phyloP scores from a whole-genome alignment of 2,797 vertebrate species.

The Sphenodon punctatus region DNA sequence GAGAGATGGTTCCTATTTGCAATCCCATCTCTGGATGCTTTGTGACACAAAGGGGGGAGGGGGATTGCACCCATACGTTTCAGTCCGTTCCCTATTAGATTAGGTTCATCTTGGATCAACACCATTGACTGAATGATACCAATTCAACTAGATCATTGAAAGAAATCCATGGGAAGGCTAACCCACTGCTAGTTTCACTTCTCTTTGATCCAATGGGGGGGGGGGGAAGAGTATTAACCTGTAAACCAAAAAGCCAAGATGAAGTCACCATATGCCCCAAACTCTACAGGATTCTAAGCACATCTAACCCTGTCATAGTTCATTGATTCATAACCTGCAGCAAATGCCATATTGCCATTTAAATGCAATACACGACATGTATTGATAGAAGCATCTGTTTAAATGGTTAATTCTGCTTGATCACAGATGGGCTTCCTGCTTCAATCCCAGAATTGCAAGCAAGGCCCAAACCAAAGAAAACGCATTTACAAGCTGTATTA shows the following conservation, averaged over 20 bases:
- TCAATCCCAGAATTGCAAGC: slow-evolving; percentile 15
- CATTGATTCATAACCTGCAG: neutral
- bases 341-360: neutral
- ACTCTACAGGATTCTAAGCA: neutral
- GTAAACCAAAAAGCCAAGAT: neutral
- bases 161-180: slow-evolving; percentile 41
- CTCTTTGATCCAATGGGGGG: neutral
- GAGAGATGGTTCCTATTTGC: no score
- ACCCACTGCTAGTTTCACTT: neutral
- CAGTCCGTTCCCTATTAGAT: neutral
- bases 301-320: neutral
- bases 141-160: slow-evolving; percentile 18
- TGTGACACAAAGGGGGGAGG: neutral
- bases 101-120: slow-evolving; percentile 5
- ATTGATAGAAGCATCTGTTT: neutral
- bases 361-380: neutral
- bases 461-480: slow-evolving; percentile 50
- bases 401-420: no score
- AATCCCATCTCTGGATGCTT: neutral
- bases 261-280: neutral
- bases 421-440: neutral
- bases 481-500: slow-evolving; percentile 19
- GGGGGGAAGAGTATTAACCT: slow-evolving; percentile 15
- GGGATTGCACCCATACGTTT: neutral
- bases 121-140: neutral